Conservation (phyloP, 2,113 vertebrate species). For the Phodopus roborovskii region DNA sequence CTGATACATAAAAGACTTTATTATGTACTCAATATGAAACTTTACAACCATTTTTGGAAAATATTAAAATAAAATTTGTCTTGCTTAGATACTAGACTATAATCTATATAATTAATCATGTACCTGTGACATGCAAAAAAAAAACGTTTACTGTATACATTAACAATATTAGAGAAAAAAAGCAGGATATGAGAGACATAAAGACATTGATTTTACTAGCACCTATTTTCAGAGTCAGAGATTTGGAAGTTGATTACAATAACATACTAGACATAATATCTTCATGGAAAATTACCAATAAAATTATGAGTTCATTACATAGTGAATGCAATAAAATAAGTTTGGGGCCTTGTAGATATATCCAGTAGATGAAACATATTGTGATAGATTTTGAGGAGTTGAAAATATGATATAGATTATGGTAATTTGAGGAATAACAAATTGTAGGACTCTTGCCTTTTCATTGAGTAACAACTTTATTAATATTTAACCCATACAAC, state of each 20-base stretch:
- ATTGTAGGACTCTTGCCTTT: neutral
- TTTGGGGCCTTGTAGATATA: neutral
- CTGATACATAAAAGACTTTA: neutral
- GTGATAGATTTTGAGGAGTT: neutral
- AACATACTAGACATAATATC: neutral
- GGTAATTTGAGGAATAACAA: neutral
- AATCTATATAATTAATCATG: neutral
- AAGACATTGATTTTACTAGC: neutral
- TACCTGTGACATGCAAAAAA: neutral
- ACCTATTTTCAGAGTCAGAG: slow-evolving; percentile 4
- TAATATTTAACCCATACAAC: neutral
- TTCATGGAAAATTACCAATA: neutral
- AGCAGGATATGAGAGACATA: neutral
- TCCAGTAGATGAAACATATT: neutral
- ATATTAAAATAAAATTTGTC: neutral
- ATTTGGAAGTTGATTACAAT: neutral
- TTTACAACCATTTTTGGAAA: neutral
- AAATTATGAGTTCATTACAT: slow-evolving; percentile 20
- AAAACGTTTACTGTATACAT: neutral
- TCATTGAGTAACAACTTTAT: neutral
- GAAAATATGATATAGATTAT: neutral
- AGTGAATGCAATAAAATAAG: neutral
- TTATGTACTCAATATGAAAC: slow-evolving; percentile 28
- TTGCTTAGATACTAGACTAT: neutral
- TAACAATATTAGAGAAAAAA: neutral